A percentile compares a stretch with the other conserved stretches of the same genome.
Conservation (phyloP, 1,140 invertebrate species). For the Eumaeus atala region DNA sequence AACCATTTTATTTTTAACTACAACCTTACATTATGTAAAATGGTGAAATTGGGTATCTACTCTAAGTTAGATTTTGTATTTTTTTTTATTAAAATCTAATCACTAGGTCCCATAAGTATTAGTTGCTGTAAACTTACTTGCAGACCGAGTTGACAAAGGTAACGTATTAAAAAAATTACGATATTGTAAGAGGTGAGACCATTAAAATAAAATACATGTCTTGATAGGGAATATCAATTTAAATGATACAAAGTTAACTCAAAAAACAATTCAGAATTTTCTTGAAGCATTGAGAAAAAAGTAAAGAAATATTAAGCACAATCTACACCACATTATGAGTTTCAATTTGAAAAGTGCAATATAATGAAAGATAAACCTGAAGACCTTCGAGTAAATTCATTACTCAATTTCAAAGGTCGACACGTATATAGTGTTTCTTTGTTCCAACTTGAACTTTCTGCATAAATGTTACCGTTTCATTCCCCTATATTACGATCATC, state of each 20-base stretch:
- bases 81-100: too few relatives aligned
- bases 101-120: too few relatives aligned
- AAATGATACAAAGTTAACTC: not conserved
- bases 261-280: conserved; percentile 5
- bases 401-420: conserved; percentile 21
- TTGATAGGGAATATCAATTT: not conserved
- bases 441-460: conserved; percentile 20
- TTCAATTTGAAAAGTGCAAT: conserved; percentile 14
- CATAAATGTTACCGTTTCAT: conserved; percentile 14
- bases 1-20: too few relatives aligned
- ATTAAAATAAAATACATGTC: not conserved
- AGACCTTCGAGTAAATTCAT: conserved; percentile 22
- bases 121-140: too few relatives aligned
- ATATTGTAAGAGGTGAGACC: too few relatives aligned
- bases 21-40: too few relatives aligned
- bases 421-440: conserved; percentile 28
- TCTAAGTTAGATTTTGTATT: too few relatives aligned
- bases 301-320: not conserved
- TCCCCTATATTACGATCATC: conserved; percentile 1
- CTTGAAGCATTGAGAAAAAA: not conserved
- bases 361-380: conserved; percentile 16
- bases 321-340: conserved; percentile 4
- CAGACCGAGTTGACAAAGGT: too few relatives aligned
- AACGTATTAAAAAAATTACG: too few relatives aligned
- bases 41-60: too few relatives aligned